Evolutionary conservation across 2,888 invertebrate species (phyloP).

Genomic region (Heliconius charithonia): DNA sequence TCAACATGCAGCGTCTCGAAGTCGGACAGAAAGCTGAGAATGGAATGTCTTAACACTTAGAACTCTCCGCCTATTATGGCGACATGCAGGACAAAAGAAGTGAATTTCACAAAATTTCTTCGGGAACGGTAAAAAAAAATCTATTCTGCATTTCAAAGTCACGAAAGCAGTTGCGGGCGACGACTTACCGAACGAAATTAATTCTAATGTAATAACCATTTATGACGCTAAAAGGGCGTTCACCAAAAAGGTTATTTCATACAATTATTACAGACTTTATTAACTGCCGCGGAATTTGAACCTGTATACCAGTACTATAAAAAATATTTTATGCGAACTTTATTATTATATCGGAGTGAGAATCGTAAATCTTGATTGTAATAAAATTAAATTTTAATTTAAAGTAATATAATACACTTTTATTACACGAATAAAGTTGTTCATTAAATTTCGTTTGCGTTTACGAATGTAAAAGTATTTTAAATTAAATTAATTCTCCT

Average conservation of each 20-base stretch:
- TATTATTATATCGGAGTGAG: conserved; percentile 16
- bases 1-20: too few relatives aligned
- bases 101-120: too few relatives aligned
- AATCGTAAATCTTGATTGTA: conserved; percentile 13
- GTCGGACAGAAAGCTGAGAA: too few relatives aligned
- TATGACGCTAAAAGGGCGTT: conserved; percentile 13
- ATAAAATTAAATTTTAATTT: conserved; percentile 16
- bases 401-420: conserved; percentile 16
- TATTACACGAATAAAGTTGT: conserved; percentile 2
- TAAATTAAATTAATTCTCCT: background rate
- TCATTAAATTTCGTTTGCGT: background rate
- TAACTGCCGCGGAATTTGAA: background rate
- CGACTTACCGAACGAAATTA: too few relatives aligned
- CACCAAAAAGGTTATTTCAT: conserved; percentile 29
- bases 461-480: conserved; percentile 1
- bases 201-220: conserved; percentile 11
- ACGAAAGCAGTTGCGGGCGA: too few relatives aligned
- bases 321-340: conserved; percentile 18
- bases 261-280: conserved; percentile 23
- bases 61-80: too few relatives aligned
- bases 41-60: too few relatives aligned
- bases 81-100: too few relatives aligned
- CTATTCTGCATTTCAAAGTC: too few relatives aligned
- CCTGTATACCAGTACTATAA: conserved; percentile 1
- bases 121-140: too few relatives aligned